Evolutionary conservation across 2,113 vertebrate species (phyloP).

Genomic region (Delphinapterus leucas): DNA sequence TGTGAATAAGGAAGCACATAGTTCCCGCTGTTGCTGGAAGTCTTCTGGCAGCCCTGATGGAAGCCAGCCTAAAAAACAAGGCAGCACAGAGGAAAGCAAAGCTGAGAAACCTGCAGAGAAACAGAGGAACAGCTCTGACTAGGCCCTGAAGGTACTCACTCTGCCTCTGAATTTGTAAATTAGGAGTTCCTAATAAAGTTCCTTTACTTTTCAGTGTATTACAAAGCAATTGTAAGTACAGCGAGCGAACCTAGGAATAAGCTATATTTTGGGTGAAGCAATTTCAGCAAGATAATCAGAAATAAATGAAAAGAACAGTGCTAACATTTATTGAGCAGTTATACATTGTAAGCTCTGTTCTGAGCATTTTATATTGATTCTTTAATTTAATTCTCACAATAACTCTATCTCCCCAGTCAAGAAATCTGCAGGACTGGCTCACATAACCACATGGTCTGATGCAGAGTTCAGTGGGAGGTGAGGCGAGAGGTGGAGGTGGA

Average conservation of each 20-base stretch:
- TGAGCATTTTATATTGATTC: background rate
- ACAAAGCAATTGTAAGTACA: background rate
- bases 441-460: background rate
- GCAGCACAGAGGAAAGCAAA: background rate
- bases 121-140: background rate
- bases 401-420: background rate
- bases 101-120: background rate
- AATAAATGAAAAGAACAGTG: constrained; percentile 11
- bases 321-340: constrained; percentile 13
- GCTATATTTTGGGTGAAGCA: background rate
- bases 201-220: background rate
- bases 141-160: background rate
- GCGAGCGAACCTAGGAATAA: background rate
- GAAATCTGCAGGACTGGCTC: background rate
- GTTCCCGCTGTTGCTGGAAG: background rate
- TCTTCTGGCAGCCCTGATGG: background rate
- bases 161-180: background rate
- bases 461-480: background rate
- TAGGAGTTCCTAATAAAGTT: background rate
- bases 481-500: background rate
- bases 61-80: background rate
- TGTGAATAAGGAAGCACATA: background rate
- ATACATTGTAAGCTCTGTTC: background rate
- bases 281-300: constrained; percentile 6
- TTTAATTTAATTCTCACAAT: background rate